Evolutionary conservation across 1,140 invertebrate genomes (phyloP), one percentile per base, ranked within the genome.

Genomic region (Hestina assimilis): DNA sequence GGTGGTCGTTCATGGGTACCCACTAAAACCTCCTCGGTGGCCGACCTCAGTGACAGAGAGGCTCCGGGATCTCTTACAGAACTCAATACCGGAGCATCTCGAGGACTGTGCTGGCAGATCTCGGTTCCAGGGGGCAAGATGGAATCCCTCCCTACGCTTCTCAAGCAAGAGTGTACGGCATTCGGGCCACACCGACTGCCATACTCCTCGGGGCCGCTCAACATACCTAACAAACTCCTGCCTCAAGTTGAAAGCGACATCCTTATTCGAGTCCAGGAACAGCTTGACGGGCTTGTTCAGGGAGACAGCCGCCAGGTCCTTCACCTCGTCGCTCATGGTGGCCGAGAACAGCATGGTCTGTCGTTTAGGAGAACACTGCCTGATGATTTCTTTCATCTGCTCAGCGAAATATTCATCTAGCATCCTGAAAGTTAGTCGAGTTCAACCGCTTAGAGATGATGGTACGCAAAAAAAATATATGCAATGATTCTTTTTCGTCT

Each of bases 291-390:
- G 98, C 59, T 96, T 95, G 35, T 94, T 93, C 3, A 99, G 89
- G 0, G 97, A 98, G 0, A 99, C 94, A 1, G 96, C 91, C 0
- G 96, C 97, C 33, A 99, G 89, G 89, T 98, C 96, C 87, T 97
- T 94, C 0, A 99, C 97, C 87, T 96, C 93, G 41, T 99, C 97
- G 2, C 97, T 99, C 97, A 99, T 99, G 1, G 98, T 99, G 8
- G 98, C 98, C 1, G 98, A 99, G 88, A 99, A 99, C 12, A 99
- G 87, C 91, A 99, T 95, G 0, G 97, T 99, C 87, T 99, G 98
- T n/a, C 97, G 90, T n/a, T 93, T 97, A 29, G 93, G 91, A 1
- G 96, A 92, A 87, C 98, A 99, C 62, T 97, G 94, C 23, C 93
- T 93, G 24, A 97, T 93, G 68, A 99, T 96, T 88, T 99, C 97